Conservation (phyloP, 2,888 invertebrate genomes). For the Pyralis farinalis region DNA sequence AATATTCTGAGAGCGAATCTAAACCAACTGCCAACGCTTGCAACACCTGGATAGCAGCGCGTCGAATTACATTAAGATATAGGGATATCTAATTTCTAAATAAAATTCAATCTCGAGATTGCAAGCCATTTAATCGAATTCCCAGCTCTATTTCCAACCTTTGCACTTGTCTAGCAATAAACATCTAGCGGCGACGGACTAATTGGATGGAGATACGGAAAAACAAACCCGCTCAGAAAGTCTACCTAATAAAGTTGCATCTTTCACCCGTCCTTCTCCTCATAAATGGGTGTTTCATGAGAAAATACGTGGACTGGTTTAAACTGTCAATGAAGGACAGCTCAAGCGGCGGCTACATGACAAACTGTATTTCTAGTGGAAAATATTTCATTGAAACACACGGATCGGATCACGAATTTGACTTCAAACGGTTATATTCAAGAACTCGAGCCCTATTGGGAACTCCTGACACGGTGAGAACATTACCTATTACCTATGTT, state of each 20-base stretch:
- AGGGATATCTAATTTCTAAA: constrained; percentile 18
- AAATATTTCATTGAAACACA: neutral
- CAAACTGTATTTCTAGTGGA: neutral
- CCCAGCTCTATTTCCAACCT: constrained; percentile 22
- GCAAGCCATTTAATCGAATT: constrained; percentile 22
- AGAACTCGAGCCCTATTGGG: no score
- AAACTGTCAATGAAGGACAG: neutral
- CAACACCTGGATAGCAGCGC: constrained; percentile 8
- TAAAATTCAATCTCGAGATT: constrained; percentile 19
- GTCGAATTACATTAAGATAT: constrained; percentile 15
- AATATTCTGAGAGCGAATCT: neutral
- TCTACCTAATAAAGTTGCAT: neutral
- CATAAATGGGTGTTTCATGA: neutral
- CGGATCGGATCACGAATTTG: constrained; percentile 4
- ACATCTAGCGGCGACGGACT: constrained; percentile 22
- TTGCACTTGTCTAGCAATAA: constrained; percentile 24
- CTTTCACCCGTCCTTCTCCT: neutral
- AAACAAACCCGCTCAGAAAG: constrained; percentile 9
- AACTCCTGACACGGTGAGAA: no score
- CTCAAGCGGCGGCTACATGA: neutral
- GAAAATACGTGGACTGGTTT: neutral
- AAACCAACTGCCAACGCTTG: constrained; percentile 1
- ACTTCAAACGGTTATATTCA: neutral
- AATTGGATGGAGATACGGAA: constrained; percentile 22
- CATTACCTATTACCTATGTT: no score